Evolutionary conservation across 2,113 vertebrate species (phyloP).

Genomic region (Indicator indicator): DNA sequence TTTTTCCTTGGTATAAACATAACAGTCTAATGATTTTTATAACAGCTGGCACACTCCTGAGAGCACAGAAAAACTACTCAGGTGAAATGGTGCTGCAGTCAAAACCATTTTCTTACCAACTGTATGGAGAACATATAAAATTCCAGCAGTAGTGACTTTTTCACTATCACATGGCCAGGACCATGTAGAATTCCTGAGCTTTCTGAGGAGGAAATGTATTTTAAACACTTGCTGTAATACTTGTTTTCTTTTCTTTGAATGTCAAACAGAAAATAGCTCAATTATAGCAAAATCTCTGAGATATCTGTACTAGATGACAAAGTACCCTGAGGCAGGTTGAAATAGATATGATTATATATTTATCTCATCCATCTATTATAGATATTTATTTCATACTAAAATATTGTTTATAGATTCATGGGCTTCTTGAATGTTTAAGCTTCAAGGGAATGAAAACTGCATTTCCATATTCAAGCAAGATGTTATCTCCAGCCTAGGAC

Average conservation of each 20-base stretch:
- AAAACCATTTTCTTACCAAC: not conserved
- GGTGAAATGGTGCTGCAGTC: not conserved
- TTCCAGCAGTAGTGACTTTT: not conserved
- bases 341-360: not conserved
- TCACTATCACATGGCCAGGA: not conserved
- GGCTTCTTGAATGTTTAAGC: not conserved
- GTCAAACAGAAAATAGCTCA: not conserved
- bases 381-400: not conserved
- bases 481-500: not conserved
- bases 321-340: not conserved
- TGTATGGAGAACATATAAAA: not conserved
- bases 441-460: not conserved
- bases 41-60: not conserved
- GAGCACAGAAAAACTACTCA: not conserved
- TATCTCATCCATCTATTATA: slow-evolving; percentile 2
- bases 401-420: slow-evolving; percentile 1
- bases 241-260: not conserved
- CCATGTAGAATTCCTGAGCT: not conserved
- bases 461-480: not conserved
- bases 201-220: not conserved
- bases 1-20: not conserved
- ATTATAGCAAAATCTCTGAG: not conserved
- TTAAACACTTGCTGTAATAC: not conserved
- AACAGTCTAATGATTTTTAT: not conserved
- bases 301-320: not conserved